Evolutionary conservation across 37 sponge, comb jelly and placozoan genomes (phyloP).

Genomic region (Mnemiopsis leidyi): DNA sequence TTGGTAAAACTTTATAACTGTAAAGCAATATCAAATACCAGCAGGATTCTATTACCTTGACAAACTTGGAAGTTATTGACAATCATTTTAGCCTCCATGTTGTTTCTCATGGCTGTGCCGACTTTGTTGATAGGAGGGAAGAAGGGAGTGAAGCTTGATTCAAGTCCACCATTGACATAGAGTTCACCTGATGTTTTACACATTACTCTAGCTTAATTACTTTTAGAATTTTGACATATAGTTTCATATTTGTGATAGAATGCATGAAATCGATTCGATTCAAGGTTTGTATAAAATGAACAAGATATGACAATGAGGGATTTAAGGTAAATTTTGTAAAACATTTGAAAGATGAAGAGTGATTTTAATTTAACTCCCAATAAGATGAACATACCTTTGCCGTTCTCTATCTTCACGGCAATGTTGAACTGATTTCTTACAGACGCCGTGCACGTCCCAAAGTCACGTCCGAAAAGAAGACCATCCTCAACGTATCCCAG

Average conservation of each 20-base stretch:
- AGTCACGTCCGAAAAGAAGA: conserved; percentile 39
- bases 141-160: neutral
- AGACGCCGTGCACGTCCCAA: neutral
- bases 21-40: no score
- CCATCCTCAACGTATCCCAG: conserved; percentile 60
- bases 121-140: conserved; percentile 39
- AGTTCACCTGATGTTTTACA: neutral
- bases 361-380: no score
- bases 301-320: no score
- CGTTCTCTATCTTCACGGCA: conserved; percentile 33
- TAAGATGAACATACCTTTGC: neutral
- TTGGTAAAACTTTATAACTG: no score
- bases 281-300: no score
- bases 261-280: no score
- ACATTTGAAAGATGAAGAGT: no score
- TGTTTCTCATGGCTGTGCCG: conserved; percentile 7
- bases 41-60: neutral
- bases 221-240: no score
- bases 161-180: conserved; percentile 43
- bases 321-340: no score
- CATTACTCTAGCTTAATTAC: no score
- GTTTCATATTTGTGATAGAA: no score
- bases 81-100: conserved; percentile 23
- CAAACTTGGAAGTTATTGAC: neutral
- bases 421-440: conserved; percentile 22